These are phyloP conservation scores for Pterocles orientalis DNA, from an alignment of 2,113 vertebrate species.

Conservation along the genomic window DNA sequence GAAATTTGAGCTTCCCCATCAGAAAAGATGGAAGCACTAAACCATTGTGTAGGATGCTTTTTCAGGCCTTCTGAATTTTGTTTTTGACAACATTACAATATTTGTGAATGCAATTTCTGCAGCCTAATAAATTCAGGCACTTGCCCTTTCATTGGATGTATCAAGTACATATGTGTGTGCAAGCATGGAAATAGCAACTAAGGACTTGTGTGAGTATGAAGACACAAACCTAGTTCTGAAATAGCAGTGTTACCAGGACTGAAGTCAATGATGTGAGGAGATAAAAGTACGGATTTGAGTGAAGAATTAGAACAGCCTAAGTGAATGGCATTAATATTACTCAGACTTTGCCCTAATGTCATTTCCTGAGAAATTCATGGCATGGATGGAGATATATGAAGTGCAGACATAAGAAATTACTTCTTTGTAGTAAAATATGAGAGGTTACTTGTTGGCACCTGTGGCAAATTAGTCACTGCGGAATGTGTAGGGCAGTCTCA, in stretches of 20 bases:
- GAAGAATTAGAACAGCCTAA: not conserved
- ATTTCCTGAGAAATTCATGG: not conserved
- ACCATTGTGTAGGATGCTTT: not conserved
- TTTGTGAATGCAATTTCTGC: not conserved
- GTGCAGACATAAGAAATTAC: accelerated
- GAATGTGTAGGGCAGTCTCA: not conserved
- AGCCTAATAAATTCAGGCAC: not conserved
- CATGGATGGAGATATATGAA: not conserved
- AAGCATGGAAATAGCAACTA: not conserved
- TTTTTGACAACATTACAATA: not conserved
- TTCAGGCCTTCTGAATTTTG: not conserved
- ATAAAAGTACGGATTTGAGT: not conserved
- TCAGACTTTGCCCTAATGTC: not conserved
- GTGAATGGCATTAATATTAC: not conserved
- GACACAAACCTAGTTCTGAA: not conserved
- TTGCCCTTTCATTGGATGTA: not conserved
- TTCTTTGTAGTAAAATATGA: not conserved
- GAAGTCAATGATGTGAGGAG: not conserved
- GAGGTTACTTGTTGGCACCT: not conserved
- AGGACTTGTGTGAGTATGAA: not conserved
- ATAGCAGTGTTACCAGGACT: not conserved
- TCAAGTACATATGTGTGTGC: not conserved
- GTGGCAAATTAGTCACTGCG: not conserved
- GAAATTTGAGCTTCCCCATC: not conserved
- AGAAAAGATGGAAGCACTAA: not conserved